Conservation (phyloP, 2,888 invertebrate species). For the Troides aeacus region DNA sequence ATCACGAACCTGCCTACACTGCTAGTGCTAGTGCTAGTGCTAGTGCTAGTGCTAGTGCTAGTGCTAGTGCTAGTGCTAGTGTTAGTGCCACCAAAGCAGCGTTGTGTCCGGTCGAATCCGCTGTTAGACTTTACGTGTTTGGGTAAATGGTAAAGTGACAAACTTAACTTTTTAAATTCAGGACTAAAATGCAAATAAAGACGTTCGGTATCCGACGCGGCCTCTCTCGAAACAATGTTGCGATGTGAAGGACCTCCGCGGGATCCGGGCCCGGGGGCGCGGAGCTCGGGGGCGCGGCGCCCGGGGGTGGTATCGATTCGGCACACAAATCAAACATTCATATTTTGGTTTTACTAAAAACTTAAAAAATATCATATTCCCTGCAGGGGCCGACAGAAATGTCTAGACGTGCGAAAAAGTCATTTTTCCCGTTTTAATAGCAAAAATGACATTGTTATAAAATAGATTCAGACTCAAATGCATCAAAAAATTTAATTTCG, state of each 20-base stretch:
- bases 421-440: too few species aligned
- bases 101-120: not conserved
- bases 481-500: too few species aligned
- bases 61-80: too few species aligned
- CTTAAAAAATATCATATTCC: too few species aligned
- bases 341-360: too few species aligned
- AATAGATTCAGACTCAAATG: too few species aligned
- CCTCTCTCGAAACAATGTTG: slow-evolving; percentile 45
- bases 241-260: slow-evolving; percentile 42
- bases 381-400: too few species aligned
- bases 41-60: too few species aligned
- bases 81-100: not conserved
- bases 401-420: too few species aligned
- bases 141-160: slow-evolving; percentile 39
- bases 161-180: slow-evolving; percentile 47
- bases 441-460: too few species aligned
- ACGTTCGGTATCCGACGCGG: slow-evolving; percentile 44
- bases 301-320: not conserved
- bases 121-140: slow-evolving; percentile 27
- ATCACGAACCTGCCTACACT: not conserved
- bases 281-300: not conserved
- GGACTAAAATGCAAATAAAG: slow-evolving; percentile 50
- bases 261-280: slow-evolving; percentile 12
- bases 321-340: not conserved
- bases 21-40: not conserved